Evolutionary conservation across 2,113 vertebrate species (phyloP), one percentile per base, ranked within the genome.

Genomic region (Chloropsis cyanopogon): DNA sequence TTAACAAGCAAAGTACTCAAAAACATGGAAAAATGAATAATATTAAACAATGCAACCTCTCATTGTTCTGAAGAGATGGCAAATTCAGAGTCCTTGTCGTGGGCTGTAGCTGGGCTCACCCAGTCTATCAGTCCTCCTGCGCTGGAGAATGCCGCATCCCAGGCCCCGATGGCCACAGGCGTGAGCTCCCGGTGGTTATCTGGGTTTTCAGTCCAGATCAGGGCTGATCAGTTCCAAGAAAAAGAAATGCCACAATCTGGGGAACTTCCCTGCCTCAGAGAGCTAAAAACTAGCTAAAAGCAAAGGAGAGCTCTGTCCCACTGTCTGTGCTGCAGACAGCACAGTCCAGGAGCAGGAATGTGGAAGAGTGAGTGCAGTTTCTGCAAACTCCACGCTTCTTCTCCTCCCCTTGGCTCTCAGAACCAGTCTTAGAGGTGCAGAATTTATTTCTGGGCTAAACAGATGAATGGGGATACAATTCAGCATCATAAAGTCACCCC

Each of bases 371-470:
- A 60, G 20, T 4, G 42, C 42, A 47, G 9, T 8, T 24, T 31
- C 33, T 47, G 9, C 16, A 37, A 59, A 37, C 25, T 29, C 5
- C 0, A 1, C 1, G 1, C 11, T 35, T 44, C 39, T 42, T 54
- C 25, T 12, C 31, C 7, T 4, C 9, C 3, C 0, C 19, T n/a
- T 19, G 0, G 0, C 42, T 37, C 20, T 29, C 14, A 18, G 59
- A 52, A n/a, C 8, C 39, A 23, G 7, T 14, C 14, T 35, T 22
- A 44, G 53, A 64, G 5, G 9, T 64, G 19, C 24, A 53, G 39
- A 44, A 44, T 5, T 42, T 42, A 42, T 28, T 52, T 78, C 23
- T 28, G 47, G 47, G 31, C 19, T 64, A 29, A 78, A 64, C 11
- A 53, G 76, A 64, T 1, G 3, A 52, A 64, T 28, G 7, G 31